Evolutionary conservation across 2,113 vertebrate genomes (phyloP), one percentile per base, ranked within the genome.

Genomic region (Lophochroa leadbeateri): DNA sequence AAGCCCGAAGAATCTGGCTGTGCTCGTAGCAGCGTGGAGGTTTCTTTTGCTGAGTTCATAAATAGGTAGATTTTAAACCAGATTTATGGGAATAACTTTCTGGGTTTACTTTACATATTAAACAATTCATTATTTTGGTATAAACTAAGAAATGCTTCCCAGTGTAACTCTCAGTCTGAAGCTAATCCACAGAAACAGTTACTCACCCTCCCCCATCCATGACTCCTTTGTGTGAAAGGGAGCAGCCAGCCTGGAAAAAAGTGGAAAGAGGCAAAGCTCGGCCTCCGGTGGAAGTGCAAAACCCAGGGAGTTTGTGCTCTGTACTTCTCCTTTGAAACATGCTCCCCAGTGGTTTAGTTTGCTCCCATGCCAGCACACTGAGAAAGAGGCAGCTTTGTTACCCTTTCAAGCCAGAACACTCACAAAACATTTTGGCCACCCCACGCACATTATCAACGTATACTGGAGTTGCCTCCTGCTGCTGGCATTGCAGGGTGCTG

Each of bases 331-430:
- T 94, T 90, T 86, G 67, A 94, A 95, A 92, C n/a, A 63, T 8
- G 1, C 85, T 86, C 83, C 79, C 78, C 75, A 53, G 57, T 77
- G 92, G 83, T 96, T 97, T 96, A 79, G 37, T 44, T 95, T 96
- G 92, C 58, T 80, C 49, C 43, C 0, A 0, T 76, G 94, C 86
- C 96, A 97, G 58, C 5, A 1, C 53, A 67, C 83, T 63, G 74
- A 91, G 94, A 97, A 92, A 95, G 96, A 94, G 91, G 90, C 84
- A 93, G 86, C 83, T 96, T 94, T 90, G 84, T 86, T 88, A 91
- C 52, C 41, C 61, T 76, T 82, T 79, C 0, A 2, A 93, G 94
- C 33, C 3, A 65, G 91, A 96, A 94, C 91, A 85, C 88, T 92
- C 76, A 81, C 37, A 69, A 96, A 91, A 95, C 85, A 87, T 72